Conservation (phyloP, 2,888 invertebrate species). For the Protophormia terraenovae region DNA sequence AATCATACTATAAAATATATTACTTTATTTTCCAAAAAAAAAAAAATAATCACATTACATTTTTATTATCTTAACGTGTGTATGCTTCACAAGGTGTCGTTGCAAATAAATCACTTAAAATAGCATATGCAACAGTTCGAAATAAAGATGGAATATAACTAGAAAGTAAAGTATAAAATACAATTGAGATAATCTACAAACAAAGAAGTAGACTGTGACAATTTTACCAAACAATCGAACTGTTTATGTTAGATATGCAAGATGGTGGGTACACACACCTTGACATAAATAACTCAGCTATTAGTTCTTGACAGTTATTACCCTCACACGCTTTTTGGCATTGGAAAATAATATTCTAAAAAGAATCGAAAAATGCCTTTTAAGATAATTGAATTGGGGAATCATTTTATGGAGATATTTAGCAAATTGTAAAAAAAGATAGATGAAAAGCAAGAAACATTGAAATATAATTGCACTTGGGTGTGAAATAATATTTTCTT, state of each 20-base stretch:
- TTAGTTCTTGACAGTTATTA: constrained; percentile 20
- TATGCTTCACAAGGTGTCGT: constrained; percentile 35
- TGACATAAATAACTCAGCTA: constrained; percentile 11
- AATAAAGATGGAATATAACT: neutral
- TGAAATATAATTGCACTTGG: too few relatives aligned
- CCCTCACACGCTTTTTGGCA: neutral
- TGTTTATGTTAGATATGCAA: too few relatives aligned
- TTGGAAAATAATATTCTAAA: constrained; percentile 1
- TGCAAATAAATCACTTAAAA: constrained; percentile 50
- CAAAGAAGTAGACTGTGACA: constrained; percentile 35
- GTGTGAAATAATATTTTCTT: too few relatives aligned
- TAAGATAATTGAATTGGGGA: constrained; percentile 79
- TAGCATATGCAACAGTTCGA: constrained; percentile 51
- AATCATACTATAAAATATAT: neutral
- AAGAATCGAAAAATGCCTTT: constrained; percentile 73
- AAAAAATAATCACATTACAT: neutral
- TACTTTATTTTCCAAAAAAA: neutral
- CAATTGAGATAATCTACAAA: constrained; percentile 30
- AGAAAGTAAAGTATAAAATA: constrained; percentile 22
- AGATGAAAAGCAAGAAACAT: too few relatives aligned
- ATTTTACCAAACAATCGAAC: constrained; percentile 20
- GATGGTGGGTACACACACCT: constrained; percentile 14
- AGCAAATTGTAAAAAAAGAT: too few relatives aligned
- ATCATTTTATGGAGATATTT: constrained; percentile 64
- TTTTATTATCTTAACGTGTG: constrained; percentile 54